phyloP scores from a whole-genome alignment of 2,797 vertebrate genomes.

The Takifugu ocellatus region DNA sequence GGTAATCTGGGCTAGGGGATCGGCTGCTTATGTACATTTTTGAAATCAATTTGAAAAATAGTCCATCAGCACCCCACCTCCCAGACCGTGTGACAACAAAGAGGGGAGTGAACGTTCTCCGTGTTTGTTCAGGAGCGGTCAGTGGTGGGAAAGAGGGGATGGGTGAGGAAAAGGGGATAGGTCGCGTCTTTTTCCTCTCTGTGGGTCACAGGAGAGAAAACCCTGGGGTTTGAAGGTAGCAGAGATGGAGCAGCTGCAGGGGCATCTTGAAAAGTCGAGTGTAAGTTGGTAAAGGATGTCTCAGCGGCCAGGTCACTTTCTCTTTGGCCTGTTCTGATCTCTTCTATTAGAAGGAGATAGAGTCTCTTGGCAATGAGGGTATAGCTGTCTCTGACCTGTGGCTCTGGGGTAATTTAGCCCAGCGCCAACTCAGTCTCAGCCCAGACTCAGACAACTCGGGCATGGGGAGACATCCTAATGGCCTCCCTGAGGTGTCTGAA shows the following conservation, averaged over 20 bases:
- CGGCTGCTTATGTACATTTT: constrained; percentile 99
- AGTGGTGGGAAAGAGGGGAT: constrained; percentile 17
- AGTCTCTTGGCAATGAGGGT: constrained; percentile 52
- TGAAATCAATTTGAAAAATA: constrained; percentile 99
- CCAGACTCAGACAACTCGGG: constrained; percentile 46
- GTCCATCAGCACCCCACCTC: constrained; percentile 87
- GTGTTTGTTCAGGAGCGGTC: constrained; percentile 34
- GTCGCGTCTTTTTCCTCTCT: constrained; percentile 35
- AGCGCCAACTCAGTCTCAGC: constrained; percentile 41
- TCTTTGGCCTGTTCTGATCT: constrained; percentile 65
- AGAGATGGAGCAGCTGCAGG: constrained; percentile 25
- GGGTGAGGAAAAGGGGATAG: constrained; percentile 36
- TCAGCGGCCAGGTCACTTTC: constrained; percentile 53
- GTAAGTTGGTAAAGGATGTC: constrained; percentile 52
- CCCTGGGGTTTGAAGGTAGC: constrained; percentile 34
- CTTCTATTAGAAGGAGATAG: constrained; percentile 56
- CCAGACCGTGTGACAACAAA: constrained; percentile 83
- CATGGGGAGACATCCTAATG: constrained; percentile 61
- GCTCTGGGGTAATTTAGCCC: constrained; percentile 70
- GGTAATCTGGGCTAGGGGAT: constrained; percentile 99
- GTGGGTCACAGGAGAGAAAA: constrained; percentile 37
- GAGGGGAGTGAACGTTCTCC: constrained; percentile 38
- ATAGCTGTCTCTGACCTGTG: constrained; percentile 64
- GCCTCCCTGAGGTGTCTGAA: constrained; percentile 67
- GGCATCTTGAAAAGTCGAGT: constrained; percentile 31